These are phyloP conservation scores for Smutsia gigantea DNA, from an alignment of 2,797 vertebrate genomes.

Conservation along the genomic window DNA sequence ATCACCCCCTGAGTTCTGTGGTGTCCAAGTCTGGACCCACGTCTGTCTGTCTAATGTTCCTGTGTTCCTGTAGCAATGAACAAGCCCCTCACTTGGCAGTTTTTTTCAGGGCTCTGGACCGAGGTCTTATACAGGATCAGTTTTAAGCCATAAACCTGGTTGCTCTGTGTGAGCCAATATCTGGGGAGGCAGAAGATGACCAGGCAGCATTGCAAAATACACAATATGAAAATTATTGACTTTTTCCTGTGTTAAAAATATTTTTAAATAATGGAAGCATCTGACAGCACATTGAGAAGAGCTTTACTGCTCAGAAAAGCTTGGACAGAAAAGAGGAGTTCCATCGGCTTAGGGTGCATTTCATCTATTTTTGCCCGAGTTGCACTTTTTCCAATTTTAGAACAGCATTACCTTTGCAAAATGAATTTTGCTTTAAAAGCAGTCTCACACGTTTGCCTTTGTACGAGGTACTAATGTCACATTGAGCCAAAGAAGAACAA, in stretches of 20 bases:
- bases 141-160: neutral
- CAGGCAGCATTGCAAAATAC: neutral
- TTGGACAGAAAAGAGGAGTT: slow-evolving; percentile 49
- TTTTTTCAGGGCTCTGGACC: neutral
- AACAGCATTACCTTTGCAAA: slow-evolving; percentile 64
- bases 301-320: neutral
- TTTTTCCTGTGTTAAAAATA: slow-evolving; percentile 63
- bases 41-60: rapidly evolving
- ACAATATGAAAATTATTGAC: slow-evolving; percentile 39
- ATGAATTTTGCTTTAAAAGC: slow-evolving; percentile 65
- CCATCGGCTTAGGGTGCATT: neutral
- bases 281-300: neutral
- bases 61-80: too few species aligned
- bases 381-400: slow-evolving; percentile 59
- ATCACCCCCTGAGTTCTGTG: neutral
- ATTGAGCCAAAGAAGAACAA: neutral
- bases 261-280: slow-evolving; percentile 48
- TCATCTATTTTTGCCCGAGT: slow-evolving; percentile 39
- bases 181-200: neutral
- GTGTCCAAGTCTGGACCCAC: rapidly evolving
- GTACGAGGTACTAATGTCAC: slow-evolving; percentile 1
- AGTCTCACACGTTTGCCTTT: slow-evolving; percentile 32
- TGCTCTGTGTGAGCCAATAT: neutral
- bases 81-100: neutral
- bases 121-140: neutral